These are phyloP conservation scores for Nansenia antarctica DNA, from an alignment of 2,113 vertebrate species.

Conservation along the genomic window DNA sequence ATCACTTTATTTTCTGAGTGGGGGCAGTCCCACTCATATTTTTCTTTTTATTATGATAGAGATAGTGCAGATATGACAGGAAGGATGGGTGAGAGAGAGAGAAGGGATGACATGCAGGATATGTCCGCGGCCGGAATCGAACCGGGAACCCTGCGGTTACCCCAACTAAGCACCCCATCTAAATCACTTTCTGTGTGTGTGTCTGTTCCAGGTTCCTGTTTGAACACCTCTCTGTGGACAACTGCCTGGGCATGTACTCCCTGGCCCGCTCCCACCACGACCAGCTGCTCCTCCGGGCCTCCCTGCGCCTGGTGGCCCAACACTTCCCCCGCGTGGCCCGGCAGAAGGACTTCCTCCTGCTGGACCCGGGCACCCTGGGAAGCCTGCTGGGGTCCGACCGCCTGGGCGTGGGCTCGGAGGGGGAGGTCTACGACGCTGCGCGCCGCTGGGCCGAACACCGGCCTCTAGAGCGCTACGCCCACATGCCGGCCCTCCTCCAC, in stretches of 20 bases:
- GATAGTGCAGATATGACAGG: too few relatives aligned
- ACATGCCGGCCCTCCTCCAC: constrained; percentile 75
- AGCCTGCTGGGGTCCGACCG: constrained; percentile 82
- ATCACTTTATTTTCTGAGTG: too few relatives aligned
- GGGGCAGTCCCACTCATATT: too few relatives aligned
- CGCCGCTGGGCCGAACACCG: constrained; percentile 80
- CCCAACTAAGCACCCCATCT: too few relatives aligned
- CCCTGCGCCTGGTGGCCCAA: constrained; percentile 77
- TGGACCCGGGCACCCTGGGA: constrained; percentile 78
- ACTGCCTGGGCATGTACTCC: constrained; percentile 82
- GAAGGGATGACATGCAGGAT: too few relatives aligned
- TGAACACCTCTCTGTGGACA: constrained; percentile 80
- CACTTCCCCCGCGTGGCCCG: constrained; percentile 78
- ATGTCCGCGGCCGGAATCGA: too few relatives aligned
- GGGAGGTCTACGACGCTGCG: constrained; percentile 78
- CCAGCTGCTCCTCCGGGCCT: constrained; percentile 78
- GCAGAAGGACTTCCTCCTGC: constrained; percentile 78
- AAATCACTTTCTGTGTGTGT: too few relatives aligned
- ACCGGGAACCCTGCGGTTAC: too few relatives aligned
- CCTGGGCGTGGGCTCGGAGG: constrained; percentile 79
- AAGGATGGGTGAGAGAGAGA: too few relatives aligned
- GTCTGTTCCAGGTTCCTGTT: constrained; percentile 77
- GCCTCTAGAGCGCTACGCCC: constrained; percentile 68
- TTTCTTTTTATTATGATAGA: too few relatives aligned
- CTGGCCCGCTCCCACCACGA: constrained; percentile 82